Percentiles rank a stretch among this genome's conserved stretches.
phyloP scores from a whole-genome alignment of 2,797 vertebrate genomes.

The Tachyglossus aculeatus region DNA sequence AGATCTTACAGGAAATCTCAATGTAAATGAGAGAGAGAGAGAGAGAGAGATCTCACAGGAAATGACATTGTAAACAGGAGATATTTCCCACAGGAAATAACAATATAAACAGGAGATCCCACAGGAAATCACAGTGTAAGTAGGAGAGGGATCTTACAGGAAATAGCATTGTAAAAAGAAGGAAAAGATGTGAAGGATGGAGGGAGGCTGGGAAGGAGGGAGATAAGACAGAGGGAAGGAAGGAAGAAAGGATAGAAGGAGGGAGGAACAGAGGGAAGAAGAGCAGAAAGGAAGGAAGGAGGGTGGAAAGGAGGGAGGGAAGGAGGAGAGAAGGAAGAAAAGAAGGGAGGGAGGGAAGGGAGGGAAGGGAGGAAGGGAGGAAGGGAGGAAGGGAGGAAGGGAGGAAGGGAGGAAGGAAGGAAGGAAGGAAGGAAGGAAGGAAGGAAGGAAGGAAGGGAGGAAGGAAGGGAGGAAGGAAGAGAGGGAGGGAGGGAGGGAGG shows the following conservation, averaged over 20 bases:
- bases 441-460: neutral
- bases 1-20: no score
- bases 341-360: neutral
- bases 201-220: no score
- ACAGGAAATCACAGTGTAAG: no score
- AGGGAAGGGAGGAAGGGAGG: no score
- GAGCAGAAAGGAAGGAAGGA: neutral
- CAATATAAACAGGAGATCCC: no score
- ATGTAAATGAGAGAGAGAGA: neutral
- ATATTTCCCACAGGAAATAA: no score
- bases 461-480: neutral
- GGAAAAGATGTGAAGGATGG: no score
- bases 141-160: no score
- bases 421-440: no score
- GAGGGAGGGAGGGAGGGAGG: neutral
- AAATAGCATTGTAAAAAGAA: neutral
- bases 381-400: no score
- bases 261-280: neutral
- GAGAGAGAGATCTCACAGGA: neutral
- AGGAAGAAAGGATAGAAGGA: neutral
- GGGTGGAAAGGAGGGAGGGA: neutral
- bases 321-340: neutral
- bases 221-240: neutral
- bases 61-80: neutral
- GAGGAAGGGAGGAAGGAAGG: no score